phyloP scores from a whole-genome alignment of 1,140 invertebrate genomes.

The Achatina immaculata region DNA sequence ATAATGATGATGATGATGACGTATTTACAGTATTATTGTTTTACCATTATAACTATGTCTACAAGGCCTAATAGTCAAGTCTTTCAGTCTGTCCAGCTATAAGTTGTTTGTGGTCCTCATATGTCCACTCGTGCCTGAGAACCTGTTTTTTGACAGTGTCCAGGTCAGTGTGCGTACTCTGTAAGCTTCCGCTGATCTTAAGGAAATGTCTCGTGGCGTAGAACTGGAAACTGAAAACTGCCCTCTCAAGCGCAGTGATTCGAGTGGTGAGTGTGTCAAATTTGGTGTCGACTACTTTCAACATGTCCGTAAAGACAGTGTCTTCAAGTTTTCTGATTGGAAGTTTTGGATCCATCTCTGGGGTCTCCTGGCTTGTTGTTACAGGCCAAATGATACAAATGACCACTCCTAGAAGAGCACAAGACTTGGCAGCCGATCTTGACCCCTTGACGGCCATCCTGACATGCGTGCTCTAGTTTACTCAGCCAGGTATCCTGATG shows the following conservation, averaged over 20 bases:
- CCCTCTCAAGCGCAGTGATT: conserved; percentile 46
- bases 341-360: background rate
- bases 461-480: background rate
- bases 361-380: background rate
- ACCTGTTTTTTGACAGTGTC: conserved; percentile 27
- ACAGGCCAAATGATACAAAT: background rate
- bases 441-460: background rate
- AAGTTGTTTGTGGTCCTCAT: no score
- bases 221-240: conserved; percentile 49
- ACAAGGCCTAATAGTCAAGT: no score
- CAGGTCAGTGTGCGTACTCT: conserved; percentile 17
- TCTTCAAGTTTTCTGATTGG: conserved; percentile 41
- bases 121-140: background rate
- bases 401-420: background rate
- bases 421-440: background rate
- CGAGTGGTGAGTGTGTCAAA: conserved; percentile 54
- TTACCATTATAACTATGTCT: no score
- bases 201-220: conserved; percentile 50
- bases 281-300: conserved; percentile 52
- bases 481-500: background rate
- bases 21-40: no score
- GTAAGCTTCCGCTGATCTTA: conserved; percentile 32
- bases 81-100: no score
- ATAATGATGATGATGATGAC: no score
- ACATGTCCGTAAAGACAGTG: conserved; percentile 43